Evolutionary conservation across 2,797 vertebrate species (phyloP).

Genomic region (Eulemur rubriventer): DNA sequence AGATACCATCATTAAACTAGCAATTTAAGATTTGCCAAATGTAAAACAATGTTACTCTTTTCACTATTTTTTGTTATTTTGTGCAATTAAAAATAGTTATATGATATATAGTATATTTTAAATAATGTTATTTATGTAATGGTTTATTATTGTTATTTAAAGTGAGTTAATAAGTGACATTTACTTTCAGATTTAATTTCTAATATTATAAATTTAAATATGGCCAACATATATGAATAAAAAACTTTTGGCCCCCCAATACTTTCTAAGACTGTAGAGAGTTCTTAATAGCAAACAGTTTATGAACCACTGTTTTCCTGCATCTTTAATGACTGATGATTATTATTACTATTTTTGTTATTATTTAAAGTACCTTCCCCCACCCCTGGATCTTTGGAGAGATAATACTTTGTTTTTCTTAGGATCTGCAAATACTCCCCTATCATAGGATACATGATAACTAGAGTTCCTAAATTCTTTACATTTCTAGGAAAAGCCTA

Average conservation of each 20-base stretch:
- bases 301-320: not conserved
- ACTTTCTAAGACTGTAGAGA: not conserved
- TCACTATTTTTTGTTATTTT: not conserved
- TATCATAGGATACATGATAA: not conserved
- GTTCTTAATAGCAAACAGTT: not conserved
- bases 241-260: not conserved
- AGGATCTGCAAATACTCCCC: not conserved
- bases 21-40: not conserved
- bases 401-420: not conserved
- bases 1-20: not conserved
- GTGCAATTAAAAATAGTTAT: not conserved
- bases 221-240: not conserved
- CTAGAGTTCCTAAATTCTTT: not conserved
- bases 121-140: not conserved
- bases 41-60: not conserved
- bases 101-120: not conserved
- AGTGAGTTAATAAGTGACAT: not conserved
- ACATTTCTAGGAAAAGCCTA: not conserved
- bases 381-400: not conserved
- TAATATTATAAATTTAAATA: not conserved
- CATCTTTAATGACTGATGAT: not conserved
- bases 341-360: not conserved
- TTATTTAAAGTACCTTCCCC: not conserved
- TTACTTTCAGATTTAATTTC: not conserved
- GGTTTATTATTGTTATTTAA: not conserved